phyloP scores from a whole-genome alignment of 2,888 invertebrate genomes.

The Acanthopleura granulata region DNA sequence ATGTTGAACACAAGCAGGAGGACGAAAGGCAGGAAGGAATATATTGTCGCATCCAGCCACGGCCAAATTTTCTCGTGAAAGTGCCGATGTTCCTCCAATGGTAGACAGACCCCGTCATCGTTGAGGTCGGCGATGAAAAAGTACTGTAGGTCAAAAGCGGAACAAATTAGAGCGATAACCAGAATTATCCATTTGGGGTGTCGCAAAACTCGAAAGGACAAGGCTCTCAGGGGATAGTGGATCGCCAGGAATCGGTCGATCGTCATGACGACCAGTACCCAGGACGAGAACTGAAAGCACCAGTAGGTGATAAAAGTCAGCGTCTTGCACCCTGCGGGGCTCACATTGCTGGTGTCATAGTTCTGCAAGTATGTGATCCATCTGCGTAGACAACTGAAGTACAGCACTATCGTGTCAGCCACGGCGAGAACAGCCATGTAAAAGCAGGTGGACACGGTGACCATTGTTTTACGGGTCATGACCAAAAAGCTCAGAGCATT shows the following conservation, averaged over 20 bases:
- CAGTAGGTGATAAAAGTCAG: constrained; percentile 48
- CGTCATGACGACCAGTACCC: constrained; percentile 61
- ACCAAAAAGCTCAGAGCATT: constrained; percentile 51
- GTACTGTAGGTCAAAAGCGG: constrained; percentile 47
- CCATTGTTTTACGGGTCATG: constrained; percentile 46
- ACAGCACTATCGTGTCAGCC: constrained; percentile 47
- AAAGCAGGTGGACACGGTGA: constrained; percentile 47
- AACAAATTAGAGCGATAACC: constrained; percentile 32
- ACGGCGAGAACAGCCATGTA: constrained; percentile 52
- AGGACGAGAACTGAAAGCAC: constrained; percentile 49
- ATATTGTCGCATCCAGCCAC: constrained; percentile 55
- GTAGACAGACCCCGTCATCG: constrained; percentile 33
- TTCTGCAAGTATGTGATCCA: constrained; percentile 45
- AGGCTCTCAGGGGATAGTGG: constrained; percentile 48
- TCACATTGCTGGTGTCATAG: constrained; percentile 33
- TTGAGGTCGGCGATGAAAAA: constrained; percentile 44
- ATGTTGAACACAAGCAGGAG: constrained; percentile 52
- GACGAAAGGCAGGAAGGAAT: constrained; percentile 55
- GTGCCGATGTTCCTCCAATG: constrained; percentile 35
- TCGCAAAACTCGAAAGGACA: constrained; percentile 40
- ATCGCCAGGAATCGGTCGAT: constrained; percentile 55
- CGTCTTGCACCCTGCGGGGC: constrained; percentile 26
- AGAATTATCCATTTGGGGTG: constrained; percentile 39
- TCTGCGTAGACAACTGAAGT: constrained; percentile 45
- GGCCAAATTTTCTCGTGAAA: constrained; percentile 51